phyloP scores from a whole-genome alignment of 2,113 vertebrate genomes.

The Donacobius atricapilla region DNA sequence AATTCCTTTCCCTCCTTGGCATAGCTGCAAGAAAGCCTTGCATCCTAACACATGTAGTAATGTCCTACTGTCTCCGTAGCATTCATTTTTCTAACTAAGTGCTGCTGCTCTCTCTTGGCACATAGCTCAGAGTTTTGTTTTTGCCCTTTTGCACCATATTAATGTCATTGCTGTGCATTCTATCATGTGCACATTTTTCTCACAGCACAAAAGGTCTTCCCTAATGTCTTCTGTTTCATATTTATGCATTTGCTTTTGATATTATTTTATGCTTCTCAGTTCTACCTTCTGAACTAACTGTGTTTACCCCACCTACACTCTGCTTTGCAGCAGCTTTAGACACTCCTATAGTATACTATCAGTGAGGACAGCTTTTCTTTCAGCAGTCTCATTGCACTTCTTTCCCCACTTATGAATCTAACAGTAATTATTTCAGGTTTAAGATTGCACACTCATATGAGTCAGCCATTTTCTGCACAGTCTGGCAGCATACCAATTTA shows the following conservation, averaged over 20 bases:
- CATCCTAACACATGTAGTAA: not conserved
- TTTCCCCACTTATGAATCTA: not conserved
- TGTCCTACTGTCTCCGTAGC: not conserved
- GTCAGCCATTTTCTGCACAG: slow-evolving; percentile 57
- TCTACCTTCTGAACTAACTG: not conserved
- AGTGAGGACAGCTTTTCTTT: slow-evolving; percentile 10
- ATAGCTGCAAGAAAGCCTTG: slow-evolving; percentile 2
- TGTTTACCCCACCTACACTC: not conserved
- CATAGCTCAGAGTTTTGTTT: not conserved
- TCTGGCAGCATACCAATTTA: slow-evolving; percentile 32
- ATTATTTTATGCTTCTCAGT: not conserved
- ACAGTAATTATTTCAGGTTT: slow-evolving; percentile 31
- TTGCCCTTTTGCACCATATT: slow-evolving; percentile 19
- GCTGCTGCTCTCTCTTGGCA: slow-evolving; percentile 22
- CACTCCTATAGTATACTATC: not conserved
- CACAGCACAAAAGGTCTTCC: not conserved
- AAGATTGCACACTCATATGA: not conserved
- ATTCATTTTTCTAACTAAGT: not conserved
- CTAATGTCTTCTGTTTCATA: not conserved
- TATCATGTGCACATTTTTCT: not conserved
- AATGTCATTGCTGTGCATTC: not conserved
- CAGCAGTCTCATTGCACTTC: not conserved
- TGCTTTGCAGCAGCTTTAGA: not conserved
- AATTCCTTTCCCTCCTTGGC: slow-evolving; percentile 25
- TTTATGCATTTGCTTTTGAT: not conserved